These are phyloP conservation scores for Rhabdophis nuchalis DNA, from an alignment of 2,797 vertebrate species.

Conservation along the genomic window DNA sequence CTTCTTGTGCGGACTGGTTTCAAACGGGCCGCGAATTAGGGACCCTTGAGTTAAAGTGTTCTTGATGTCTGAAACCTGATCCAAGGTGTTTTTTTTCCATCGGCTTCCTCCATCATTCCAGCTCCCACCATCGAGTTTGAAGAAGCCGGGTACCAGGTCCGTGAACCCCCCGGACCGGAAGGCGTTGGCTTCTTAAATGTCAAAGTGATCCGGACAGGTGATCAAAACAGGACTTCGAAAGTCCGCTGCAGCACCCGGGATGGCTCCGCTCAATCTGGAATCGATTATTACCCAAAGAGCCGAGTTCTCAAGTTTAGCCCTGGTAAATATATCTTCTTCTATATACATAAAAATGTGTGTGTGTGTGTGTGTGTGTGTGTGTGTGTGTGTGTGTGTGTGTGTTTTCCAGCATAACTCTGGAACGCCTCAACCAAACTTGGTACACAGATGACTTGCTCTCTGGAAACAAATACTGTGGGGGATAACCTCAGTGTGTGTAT, in stretches of 20 bases:
- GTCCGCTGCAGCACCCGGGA: slow-evolving; percentile 96
- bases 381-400: too few species aligned
- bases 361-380: too few species aligned
- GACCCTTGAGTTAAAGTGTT: background rate
- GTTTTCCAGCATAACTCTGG: too few species aligned
- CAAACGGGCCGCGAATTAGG: too few species aligned
- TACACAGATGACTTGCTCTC: too few species aligned
- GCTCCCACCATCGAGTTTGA: slow-evolving; percentile 96
- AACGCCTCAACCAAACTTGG: too few species aligned
- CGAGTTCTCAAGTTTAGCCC: slow-evolving; percentile 89
- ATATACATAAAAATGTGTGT: too few species aligned
- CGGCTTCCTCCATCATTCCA: slow-evolving; percentile 49
- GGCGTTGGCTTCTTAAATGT: slow-evolving; percentile 81
- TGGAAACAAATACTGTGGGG: too few species aligned
- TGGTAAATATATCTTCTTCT: slow-evolving; percentile 56
- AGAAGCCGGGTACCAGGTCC: slow-evolving; percentile 87
- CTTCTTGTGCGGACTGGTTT: too few species aligned
- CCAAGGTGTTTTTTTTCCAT: background rate
- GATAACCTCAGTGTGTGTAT: too few species aligned
- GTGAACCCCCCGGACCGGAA: slow-evolving; percentile 88
- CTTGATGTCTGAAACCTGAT: background rate
- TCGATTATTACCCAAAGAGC: slow-evolving; percentile 97
- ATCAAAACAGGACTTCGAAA: slow-evolving; percentile 91
- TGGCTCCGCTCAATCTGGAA: slow-evolving; percentile 95
- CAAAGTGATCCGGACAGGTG: slow-evolving; percentile 86